These are phyloP conservation scores for Lordiphosa andalusiaca DNA, from an alignment of 2,888 invertebrate genomes.

Conservation along the genomic window DNA sequence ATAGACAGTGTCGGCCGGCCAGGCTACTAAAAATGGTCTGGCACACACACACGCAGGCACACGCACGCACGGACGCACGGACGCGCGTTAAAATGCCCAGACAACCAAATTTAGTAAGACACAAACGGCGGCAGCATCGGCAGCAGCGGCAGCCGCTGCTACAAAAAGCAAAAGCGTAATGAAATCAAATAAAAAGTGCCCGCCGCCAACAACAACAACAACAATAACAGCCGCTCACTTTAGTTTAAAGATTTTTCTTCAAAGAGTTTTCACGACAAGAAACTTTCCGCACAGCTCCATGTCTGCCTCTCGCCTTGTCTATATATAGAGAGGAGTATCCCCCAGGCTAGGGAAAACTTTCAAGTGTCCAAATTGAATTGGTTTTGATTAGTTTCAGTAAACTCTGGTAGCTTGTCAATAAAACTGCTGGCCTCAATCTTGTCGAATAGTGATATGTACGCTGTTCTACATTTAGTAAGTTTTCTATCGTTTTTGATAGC, in stretches of 20 bases:
- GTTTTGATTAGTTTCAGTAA: constrained; percentile 59
- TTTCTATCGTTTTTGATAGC: constrained; percentile 6
- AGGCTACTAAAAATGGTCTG: constrained; percentile 72
- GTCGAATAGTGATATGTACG: not conserved
- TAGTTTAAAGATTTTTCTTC: constrained; percentile 50
- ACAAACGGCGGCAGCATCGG: constrained; percentile 20
- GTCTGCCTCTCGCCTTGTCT: constrained; percentile 43
- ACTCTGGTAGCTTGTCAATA: not conserved
- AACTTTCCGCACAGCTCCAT: constrained; percentile 43
- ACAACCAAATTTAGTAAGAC: constrained; percentile 73
- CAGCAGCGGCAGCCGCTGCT: constrained; percentile 18
- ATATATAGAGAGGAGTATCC: constrained; percentile 51
- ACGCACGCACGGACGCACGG: constrained; percentile 25
- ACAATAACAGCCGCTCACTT: constrained; percentile 32
- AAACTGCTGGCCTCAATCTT: constrained; percentile 51
- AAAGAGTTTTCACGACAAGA: constrained; percentile 53
- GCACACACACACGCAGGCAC: constrained; percentile 48
- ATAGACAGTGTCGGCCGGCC: constrained; percentile 38
- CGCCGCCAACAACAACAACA: constrained; percentile 15
- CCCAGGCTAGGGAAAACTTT: constrained; percentile 17
- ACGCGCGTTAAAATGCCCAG: constrained; percentile 62
- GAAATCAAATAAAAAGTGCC: constrained; percentile 67
- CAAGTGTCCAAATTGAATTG: constrained; percentile 60
- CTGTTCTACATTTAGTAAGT: constrained; percentile 25
- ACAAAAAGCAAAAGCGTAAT: constrained; percentile 43